phyloP scores from a whole-genome alignment of 2,888 invertebrate genomes.

The Epirrhoe alternata region DNA sequence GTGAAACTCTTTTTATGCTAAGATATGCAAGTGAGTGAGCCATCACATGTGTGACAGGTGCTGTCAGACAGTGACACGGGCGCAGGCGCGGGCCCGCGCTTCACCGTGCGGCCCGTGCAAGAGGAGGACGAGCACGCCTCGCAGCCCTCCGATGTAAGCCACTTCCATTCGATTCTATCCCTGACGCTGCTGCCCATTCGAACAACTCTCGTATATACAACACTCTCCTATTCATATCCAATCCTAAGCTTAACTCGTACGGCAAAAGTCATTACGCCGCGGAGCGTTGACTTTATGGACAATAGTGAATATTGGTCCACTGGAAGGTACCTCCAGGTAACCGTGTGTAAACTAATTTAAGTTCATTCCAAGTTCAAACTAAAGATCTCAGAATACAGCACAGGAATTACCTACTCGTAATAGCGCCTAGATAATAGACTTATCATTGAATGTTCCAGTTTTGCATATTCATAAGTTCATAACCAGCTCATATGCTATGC shows the following conservation, averaged over 20 bases:
- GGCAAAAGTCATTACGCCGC: neutral
- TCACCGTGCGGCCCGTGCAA: slow-evolving; percentile 88
- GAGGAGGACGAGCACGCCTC: slow-evolving; percentile 87
- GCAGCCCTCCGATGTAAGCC: slow-evolving; percentile 80
- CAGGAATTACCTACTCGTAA: neutral
- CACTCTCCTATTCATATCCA: neutral
- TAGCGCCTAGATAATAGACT: slow-evolving; percentile 2
- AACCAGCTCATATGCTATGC: slow-evolving; percentile 25
- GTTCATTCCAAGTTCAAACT: neutral
- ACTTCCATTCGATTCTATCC: slow-evolving; percentile 41
- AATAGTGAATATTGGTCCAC: neutral
- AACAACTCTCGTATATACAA: slow-evolving; percentile 23
- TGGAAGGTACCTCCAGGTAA: neutral
- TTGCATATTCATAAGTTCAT: slow-evolving; percentile 25
- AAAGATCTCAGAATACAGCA: neutral
- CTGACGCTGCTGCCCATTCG: slow-evolving; percentile 39
- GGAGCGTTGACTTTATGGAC: neutral
- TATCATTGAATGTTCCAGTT: slow-evolving; percentile 8
- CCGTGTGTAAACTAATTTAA: neutral
- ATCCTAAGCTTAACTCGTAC: neutral
- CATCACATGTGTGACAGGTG: slow-evolving; percentile 62
- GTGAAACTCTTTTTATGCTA: too few species aligned
- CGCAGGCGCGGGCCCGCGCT: slow-evolving; percentile 76
- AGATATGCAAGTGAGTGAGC: slow-evolving; percentile 17
- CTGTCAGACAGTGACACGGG: slow-evolving; percentile 83